Evolutionary conservation across 2,113 vertebrate genomes (phyloP).

Genomic region (Ivindomyrus marchei): DNA sequence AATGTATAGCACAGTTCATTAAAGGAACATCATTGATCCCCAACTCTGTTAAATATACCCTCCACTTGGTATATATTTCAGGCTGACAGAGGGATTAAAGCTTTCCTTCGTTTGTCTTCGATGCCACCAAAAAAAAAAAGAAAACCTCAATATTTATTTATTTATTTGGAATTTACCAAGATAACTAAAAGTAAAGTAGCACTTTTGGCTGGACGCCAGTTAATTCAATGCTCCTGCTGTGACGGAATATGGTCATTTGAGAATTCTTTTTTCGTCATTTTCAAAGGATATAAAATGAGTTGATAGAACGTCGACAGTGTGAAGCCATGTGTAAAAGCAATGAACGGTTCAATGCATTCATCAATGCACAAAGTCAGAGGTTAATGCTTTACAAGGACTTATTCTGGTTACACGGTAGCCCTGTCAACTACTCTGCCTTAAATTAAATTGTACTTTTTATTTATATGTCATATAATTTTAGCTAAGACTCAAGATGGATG

Average conservation of each 20-base stretch:
- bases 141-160: background rate
- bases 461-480: background rate
- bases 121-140: background rate
- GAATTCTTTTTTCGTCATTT: background rate
- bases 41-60: slow-evolving; percentile 11
- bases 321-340: background rate
- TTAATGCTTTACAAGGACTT: background rate
- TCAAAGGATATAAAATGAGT: background rate
- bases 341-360: background rate
- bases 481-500: background rate
- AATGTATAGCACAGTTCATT: slow-evolving; percentile 13
- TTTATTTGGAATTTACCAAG: background rate
- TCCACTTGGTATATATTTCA: background rate
- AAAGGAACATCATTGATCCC: slow-evolving; percentile 14
- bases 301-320: background rate
- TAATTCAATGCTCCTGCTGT: background rate
- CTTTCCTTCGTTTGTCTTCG: background rate
- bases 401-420: background rate
- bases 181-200: slow-evolving; percentile 4
- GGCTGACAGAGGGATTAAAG: slow-evolving; percentile 11
- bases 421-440: background rate
- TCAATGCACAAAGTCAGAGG: background rate
- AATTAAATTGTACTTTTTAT: background rate
- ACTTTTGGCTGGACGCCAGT: background rate
- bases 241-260: background rate